Percentiles rank a stretch among this genome's conserved stretches.
These are phyloP conservation scores for Rhinophrynus dorsalis DNA, from an alignment of 2,797 vertebrate genomes.

Conservation along the genomic window DNA sequence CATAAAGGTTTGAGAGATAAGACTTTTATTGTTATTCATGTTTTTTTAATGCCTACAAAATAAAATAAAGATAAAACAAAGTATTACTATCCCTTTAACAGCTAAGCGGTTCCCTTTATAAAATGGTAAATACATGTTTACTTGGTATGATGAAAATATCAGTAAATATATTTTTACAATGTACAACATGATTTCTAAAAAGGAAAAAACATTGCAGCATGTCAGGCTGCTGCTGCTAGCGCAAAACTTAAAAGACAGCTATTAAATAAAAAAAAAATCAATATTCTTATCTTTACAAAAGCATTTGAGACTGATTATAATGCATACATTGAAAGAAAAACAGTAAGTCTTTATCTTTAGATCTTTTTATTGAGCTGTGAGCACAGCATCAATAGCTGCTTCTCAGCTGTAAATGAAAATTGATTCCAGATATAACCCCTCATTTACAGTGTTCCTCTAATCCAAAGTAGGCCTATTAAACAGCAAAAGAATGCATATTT, in stretches of 20 bases:
- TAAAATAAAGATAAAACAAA: no score
- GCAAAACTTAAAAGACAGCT: constrained; percentile 66
- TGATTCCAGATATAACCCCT: constrained; percentile 70
- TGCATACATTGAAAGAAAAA: constrained; percentile 68
- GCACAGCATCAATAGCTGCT: constrained; percentile 69
- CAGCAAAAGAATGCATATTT: constrained; percentile 48
- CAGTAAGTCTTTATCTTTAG: constrained; percentile 66
- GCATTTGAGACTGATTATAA: constrained; percentile 69
- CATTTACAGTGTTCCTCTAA: constrained; percentile 64
- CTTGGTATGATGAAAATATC: constrained; percentile 52
- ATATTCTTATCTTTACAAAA: constrained; percentile 64
- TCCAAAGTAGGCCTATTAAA: constrained; percentile 56
- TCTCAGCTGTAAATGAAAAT: constrained; percentile 74
- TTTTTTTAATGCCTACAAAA: no score
- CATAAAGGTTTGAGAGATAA: no score
- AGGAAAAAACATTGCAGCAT: constrained; percentile 55
- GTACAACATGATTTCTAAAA: constrained; percentile 49
- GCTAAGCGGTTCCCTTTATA: constrained; percentile 42
- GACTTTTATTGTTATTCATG: no score
- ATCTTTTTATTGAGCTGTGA: constrained; percentile 71
- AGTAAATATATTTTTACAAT: constrained; percentile 54
- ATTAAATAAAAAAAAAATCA: constrained; percentile 72
- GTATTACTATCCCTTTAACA: no score
- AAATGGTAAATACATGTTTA: constrained; percentile 56
- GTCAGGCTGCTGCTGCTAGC: constrained; percentile 56